Conservation (phyloP, 2,888 invertebrate genomes). For the Lochmaea capreae region DNA sequence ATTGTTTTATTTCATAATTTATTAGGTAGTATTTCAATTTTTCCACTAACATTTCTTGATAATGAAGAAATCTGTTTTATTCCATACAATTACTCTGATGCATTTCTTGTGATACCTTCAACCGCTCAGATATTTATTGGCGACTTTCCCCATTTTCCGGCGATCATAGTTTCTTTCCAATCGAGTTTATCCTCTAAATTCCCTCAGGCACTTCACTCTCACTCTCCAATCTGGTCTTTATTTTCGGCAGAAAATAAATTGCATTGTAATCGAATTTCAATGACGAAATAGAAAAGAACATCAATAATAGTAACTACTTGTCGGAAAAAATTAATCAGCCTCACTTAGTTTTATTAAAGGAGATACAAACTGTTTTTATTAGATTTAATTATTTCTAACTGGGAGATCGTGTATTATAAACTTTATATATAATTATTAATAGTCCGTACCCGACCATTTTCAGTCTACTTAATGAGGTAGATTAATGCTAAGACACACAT, state of each 20-base stretch:
- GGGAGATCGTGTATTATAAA: not conserved
- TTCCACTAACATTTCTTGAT: not conserved
- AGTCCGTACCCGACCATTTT: too few relatives aligned
- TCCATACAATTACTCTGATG: slow-evolving; percentile 45
- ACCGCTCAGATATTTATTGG: slow-evolving; percentile 61
- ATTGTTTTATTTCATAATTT: too few relatives aligned
- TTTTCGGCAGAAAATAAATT: slow-evolving; percentile 45
- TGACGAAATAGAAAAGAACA: slow-evolving; percentile 31
- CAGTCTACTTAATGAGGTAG: not conserved
- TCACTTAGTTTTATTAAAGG: not conserved
- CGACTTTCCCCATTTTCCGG: slow-evolving; percentile 62
- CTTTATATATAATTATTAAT: not conserved
- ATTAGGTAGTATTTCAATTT: too few relatives aligned
- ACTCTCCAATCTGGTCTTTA: slow-evolving; percentile 54
- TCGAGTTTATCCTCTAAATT: slow-evolving; percentile 62
- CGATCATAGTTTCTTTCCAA: slow-evolving; percentile 63
- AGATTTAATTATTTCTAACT: not conserved
- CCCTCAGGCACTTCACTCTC: slow-evolving; percentile 54
- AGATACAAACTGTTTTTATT: not conserved
- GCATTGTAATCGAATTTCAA: slow-evolving; percentile 41
- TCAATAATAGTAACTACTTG: slow-evolving; percentile 20
- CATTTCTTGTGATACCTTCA: slow-evolving; percentile 50
- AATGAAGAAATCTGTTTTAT: not conserved
- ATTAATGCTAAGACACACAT: too few relatives aligned
- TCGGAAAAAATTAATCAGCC: not conserved